Evolutionary conservation across 2,797 vertebrate species (phyloP), one percentile per base, ranked within the genome.

Genomic region (Eospalax fontanierii): DNA sequence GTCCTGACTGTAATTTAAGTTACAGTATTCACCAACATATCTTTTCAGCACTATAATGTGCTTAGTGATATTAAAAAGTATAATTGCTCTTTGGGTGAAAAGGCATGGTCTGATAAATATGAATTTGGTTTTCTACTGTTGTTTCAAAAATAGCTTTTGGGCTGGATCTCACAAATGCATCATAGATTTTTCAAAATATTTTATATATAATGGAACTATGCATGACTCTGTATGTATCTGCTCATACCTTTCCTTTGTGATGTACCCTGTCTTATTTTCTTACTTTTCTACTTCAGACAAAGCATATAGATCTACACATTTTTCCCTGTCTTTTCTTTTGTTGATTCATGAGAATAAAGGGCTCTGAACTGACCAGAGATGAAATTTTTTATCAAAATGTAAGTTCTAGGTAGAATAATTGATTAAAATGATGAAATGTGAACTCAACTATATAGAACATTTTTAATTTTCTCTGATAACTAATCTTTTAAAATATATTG

Each of bases 61-160:
- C 84, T 97, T 97, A 97, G 87, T 94, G 81, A 96, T 97, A 93
- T 97, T 96, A 97, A 97, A 93, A 96, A 96, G 95, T 95, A 87
- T 95, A 97, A 96, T 98, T 98, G 96, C 93, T 90, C 61, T 90
- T 94, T 91, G 33, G n/a, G 24, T 90, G 50, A 92, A 96, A 96
- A 97, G 84, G 24, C 71, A 93, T 81, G 63, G 76, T 70, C 61
- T 54, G 87, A 89, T 57, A 97, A 95, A 54, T 65, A 91, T 40
- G 57, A 84, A 87, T 35, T 33, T 15, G 22, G 15, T 74, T 93
- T 91, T 95, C 40, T 84, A 85, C 1, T 90, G 3, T 19, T 15
- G 11, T 93, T 57, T 89, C 43, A 80, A 93, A 94, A 89, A 82
- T 61, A 87, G 18, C 14, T 90, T 96, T 96, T 73, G n/a, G 93